phyloP scores from a whole-genome alignment of 2,888 invertebrate species.

The Dasypogon diadema region DNA sequence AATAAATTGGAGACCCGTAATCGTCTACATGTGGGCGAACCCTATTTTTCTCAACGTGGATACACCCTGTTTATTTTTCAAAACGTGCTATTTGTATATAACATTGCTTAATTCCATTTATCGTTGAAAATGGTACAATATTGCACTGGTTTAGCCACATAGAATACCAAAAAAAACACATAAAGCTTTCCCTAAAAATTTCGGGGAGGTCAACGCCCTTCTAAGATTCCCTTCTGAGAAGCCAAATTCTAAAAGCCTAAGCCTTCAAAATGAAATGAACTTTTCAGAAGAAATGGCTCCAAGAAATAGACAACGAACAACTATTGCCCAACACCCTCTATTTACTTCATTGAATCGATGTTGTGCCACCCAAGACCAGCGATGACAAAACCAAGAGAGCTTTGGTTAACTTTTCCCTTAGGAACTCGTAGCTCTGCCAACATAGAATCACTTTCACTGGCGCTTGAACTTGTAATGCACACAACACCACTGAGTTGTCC shows the following conservation, averaged over 20 bases:
- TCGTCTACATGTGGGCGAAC: conserved; percentile 19
- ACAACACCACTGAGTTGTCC: not conserved
- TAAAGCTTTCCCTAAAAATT: conserved; percentile 21
- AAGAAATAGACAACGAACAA: conserved; percentile 41
- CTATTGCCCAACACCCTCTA: conserved; percentile 36
- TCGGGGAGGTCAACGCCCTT: conserved; percentile 14
- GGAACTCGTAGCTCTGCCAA: conserved; percentile 19
- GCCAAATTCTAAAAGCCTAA: conserved; percentile 22
- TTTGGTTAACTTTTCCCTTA: conserved; percentile 39
- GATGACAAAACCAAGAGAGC: conserved; percentile 1
- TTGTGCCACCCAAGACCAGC: not conserved
- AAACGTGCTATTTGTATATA: conserved; percentile 31
- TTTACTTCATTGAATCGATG: conserved; percentile 43
- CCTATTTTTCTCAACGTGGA: conserved; percentile 19
- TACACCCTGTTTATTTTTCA: conserved; percentile 43
- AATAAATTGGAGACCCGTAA: conserved; percentile 13
- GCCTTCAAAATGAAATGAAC: not conserved
- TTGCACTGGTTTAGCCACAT: conserved; percentile 10
- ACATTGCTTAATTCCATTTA: conserved; percentile 29
- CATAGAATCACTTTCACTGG: conserved; percentile 41
- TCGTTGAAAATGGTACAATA: conserved; percentile 35
- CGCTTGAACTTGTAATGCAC: conserved; percentile 43
- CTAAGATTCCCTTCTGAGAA: conserved; percentile 7
- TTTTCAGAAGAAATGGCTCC: not conserved
- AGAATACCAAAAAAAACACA: not conserved